Percentiles rank a stretch among this genome's conserved stretches.
Evolutionary conservation across 2,797 vertebrate species (phyloP).

Genomic region (Coccyzus lansbergi): DNA sequence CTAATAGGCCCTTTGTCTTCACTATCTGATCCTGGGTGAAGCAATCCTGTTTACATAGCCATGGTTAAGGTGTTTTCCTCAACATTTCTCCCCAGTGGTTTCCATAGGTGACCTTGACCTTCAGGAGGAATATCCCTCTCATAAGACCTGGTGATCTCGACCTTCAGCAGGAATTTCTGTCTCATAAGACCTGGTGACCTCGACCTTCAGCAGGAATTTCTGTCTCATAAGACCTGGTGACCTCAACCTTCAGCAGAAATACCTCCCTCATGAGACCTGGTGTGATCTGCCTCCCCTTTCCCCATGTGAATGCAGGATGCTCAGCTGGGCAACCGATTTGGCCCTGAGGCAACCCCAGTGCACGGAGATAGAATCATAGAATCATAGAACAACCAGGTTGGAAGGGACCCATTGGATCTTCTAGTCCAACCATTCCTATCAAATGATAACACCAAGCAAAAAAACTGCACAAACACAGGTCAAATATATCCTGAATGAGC

Average conservation of each 20-base stretch:
- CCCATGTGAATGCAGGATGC: fast-evolving
- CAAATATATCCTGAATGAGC: fast-evolving
- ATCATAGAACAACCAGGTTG: too few species aligned
- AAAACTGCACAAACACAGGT: fast-evolving
- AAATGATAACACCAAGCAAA: not conserved
- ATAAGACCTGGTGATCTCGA: not conserved
- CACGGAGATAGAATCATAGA: too few species aligned
- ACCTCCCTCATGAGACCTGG: fast-evolving
- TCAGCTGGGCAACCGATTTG: not conserved
- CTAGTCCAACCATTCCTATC: too few species aligned
- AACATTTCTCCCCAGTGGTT: not conserved
- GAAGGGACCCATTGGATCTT: too few species aligned
- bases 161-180: not conserved
- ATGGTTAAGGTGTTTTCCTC: not conserved
- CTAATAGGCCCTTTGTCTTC: not conserved
- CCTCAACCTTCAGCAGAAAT: not conserved
- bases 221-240: not conserved
- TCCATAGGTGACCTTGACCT: not conserved
- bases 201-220: not conserved
- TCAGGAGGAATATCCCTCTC: not conserved
- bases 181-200: not conserved
- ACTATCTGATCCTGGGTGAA: not conserved
- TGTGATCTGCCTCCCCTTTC: fast-evolving
- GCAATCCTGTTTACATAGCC: not conserved
- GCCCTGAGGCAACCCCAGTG: not conserved